Evolutionary conservation across 2,888 invertebrate genomes (phyloP).

Genomic region (Clostera curtula): DNA sequence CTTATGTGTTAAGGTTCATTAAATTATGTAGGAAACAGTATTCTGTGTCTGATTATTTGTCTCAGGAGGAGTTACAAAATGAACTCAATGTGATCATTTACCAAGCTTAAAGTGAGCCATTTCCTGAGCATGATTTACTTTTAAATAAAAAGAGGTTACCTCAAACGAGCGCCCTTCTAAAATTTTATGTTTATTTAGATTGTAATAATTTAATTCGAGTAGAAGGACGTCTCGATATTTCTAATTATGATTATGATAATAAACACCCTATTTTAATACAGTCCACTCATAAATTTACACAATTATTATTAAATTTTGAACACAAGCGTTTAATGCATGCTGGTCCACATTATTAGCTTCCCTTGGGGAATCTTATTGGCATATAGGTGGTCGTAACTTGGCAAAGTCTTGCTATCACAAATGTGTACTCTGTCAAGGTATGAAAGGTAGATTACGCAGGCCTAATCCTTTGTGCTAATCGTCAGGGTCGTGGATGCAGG

Average conservation of each 20-base stretch:
- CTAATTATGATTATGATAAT: constrained; percentile 13
- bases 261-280: constrained; percentile 24
- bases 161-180: constrained; percentile 8
- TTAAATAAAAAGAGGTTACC: constrained; percentile 5
- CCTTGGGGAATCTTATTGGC: constrained; percentile 18
- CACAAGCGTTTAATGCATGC: constrained; percentile 18
- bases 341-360: constrained; percentile 16
- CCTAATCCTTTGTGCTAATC: constrained; percentile 8
- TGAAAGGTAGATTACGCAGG: constrained; percentile 17
- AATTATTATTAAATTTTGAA: constrained; percentile 13
- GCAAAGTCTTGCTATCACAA: constrained; percentile 4
- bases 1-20: constrained; percentile 14
- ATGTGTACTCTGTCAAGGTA: constrained; percentile 1
- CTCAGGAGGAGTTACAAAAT: constrained; percentile 4
- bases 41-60: not conserved
- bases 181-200: constrained; percentile 17
- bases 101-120: constrained; percentile 14
- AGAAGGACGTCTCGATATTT: constrained; percentile 20
- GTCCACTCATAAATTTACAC: constrained; percentile 19
- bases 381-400: constrained; percentile 15
- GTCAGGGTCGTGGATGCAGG: constrained; percentile 2
- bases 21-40: constrained; percentile 4
- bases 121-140: constrained; percentile 15
- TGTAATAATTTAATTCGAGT: constrained; percentile 16
- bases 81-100: constrained; percentile 11